Evolutionary conservation across 2,113 vertebrate species (phyloP).

Genomic region (Barbus barbus): DNA sequence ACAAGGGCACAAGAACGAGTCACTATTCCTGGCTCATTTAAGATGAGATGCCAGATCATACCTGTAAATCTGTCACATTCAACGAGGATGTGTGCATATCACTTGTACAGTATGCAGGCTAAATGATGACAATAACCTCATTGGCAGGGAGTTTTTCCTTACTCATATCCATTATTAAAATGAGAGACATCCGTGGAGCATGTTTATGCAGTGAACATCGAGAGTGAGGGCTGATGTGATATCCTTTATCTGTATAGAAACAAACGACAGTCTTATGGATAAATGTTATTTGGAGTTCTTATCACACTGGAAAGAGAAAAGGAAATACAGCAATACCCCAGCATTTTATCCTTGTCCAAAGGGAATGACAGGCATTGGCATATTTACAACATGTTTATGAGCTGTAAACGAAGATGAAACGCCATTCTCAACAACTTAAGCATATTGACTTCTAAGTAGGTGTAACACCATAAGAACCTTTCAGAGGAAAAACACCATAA

Average conservation of each 20-base stretch:
- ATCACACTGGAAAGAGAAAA: neutral
- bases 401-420: neutral
- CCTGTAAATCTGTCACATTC: conserved; percentile 7
- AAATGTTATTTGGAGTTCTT: neutral
- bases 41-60: neutral
- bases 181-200: neutral
- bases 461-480: neutral
- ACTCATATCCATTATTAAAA: neutral
- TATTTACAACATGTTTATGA: conserved; percentile 1
- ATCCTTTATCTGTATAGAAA: neutral
- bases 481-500: neutral
- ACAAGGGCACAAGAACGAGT: neutral
- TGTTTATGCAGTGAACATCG: neutral
- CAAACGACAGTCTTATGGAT: neutral
- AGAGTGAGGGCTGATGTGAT: neutral
- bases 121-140: conserved; percentile 2
- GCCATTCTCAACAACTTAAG: neutral
- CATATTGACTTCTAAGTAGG: neutral
- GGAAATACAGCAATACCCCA: neutral
- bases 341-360: neutral
- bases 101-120: neutral
- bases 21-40: neutral
- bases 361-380: neutral
- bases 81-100: neutral
- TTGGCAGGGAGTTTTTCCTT: neutral